Conservation (phyloP, 1,140 invertebrate species). For the Drosophila ficusphila region DNA sequence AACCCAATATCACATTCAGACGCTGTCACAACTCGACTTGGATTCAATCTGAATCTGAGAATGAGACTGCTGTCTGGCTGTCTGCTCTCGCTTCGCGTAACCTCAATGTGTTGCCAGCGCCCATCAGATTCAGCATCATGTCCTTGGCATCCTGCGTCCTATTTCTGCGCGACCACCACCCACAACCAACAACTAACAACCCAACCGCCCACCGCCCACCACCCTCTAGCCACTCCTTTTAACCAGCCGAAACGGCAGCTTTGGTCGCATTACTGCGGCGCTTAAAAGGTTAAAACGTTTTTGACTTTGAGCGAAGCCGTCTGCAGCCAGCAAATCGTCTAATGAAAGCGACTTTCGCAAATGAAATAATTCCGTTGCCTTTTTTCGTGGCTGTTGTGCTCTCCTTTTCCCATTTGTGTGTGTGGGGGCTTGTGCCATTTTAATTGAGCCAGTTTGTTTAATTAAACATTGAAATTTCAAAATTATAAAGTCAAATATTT, state of each 20-base stretch:
- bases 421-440: slow-evolving; percentile 21
- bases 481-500: slow-evolving; percentile 65
- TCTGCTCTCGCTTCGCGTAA: slow-evolving; percentile 70
- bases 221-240: background rate
- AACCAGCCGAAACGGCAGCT: slow-evolving; percentile 47
- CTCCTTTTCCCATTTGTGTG: slow-evolving; percentile 6
- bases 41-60: slow-evolving; percentile 38
- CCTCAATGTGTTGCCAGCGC: slow-evolving; percentile 71
- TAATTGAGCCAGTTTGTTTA: slow-evolving; percentile 65
- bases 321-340: slow-evolving; percentile 59
- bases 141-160: slow-evolving; percentile 60
- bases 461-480: slow-evolving; percentile 59
- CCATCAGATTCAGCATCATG: slow-evolving; percentile 56
- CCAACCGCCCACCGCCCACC: background rate
- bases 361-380: slow-evolving; percentile 59
- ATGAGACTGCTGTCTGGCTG: slow-evolving; percentile 49
- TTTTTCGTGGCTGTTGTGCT: slow-evolving; percentile 16
- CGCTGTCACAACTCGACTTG: slow-evolving; percentile 54
- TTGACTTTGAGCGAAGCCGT: slow-evolving; percentile 66
- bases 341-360: slow-evolving; percentile 63
- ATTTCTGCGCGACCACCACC: slow-evolving; percentile 30
- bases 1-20: slow-evolving; percentile 40
- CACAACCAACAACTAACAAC: background rate
- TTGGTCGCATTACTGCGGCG: slow-evolving; percentile 73
- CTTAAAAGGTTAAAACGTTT: slow-evolving; percentile 80